phyloP scores from a whole-genome alignment of 2,113 vertebrate species.

The Epinephelus cyanopodus region DNA sequence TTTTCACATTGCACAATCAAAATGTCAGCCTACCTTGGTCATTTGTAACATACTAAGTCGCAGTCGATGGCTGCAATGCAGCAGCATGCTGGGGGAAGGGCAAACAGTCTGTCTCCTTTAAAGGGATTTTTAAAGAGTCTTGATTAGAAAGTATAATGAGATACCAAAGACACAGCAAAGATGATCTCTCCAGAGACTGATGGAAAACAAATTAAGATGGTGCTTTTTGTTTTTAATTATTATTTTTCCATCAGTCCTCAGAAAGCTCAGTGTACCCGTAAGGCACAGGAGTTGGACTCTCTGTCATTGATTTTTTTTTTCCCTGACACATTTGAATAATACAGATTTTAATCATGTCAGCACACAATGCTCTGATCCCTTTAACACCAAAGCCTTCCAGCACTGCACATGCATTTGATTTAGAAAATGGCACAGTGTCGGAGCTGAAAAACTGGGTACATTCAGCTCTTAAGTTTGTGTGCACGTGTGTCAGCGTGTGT shows the following conservation, averaged over 20 bases:
- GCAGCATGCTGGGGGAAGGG: constrained; percentile 91
- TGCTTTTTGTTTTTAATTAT: constrained; percentile 90
- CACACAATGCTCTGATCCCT: constrained; percentile 90
- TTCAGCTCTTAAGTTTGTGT: constrained; percentile 33
- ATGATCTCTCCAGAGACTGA: constrained; percentile 89
- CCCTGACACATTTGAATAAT: constrained; percentile 91
- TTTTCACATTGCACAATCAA: constrained; percentile 87
- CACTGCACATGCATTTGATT: constrained; percentile 90
- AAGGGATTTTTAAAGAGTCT: constrained; percentile 87
- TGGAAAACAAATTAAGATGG: constrained; percentile 91
- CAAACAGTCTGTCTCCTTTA: constrained; percentile 87
- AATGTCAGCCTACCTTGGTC: constrained; percentile 95
- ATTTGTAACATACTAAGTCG: constrained; percentile 98
- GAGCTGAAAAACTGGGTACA: constrained; percentile 61
- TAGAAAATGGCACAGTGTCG: constrained; percentile 86
- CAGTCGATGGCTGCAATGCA: constrained; percentile 92
- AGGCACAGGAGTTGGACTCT: constrained; percentile 87
- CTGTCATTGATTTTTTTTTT: constrained; percentile 90
- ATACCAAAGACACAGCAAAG: constrained; percentile 90
- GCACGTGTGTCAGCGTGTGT: background rate
- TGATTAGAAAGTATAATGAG: constrained; percentile 95
- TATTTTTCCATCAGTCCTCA: constrained; percentile 87
- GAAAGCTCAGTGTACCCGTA: constrained; percentile 84
- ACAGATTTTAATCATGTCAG: constrained; percentile 95
- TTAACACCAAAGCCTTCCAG: constrained; percentile 91